Base-by-base conservation (phyloP, 1,140 invertebrate genomes). In the Tetramorium simillimum region DNA sequence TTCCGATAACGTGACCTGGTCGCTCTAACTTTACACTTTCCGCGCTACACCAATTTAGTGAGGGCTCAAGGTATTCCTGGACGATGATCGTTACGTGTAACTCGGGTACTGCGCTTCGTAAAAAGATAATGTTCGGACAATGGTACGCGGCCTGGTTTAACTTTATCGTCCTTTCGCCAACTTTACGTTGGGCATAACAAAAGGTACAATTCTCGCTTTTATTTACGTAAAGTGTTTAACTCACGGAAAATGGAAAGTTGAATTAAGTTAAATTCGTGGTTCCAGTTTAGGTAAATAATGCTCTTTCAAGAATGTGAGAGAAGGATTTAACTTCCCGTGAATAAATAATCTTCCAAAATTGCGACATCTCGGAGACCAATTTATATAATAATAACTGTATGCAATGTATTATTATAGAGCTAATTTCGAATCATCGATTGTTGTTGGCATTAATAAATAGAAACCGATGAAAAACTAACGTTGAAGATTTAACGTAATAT, bases 51-150 rank as follows among this genome's bases (percentile, higher is more conserved):
- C 37, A 10, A 56, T 24, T 75, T 58, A 60, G 4, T 7, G 40
- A 73, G n/a, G 24, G 80, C 60, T 82, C 80, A 60, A 82, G 69
- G 56, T 84, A 56, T 75, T 82, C 40, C 40, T 43, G 67, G 28
- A 69, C 33, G 62, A 43, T 37, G 18, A 43, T 73, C 80, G 69
- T 75, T 84, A 82, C 21, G 51, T 37, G 51, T 82, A 72, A 69
- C 63, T 33, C 67, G 21, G 67, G 12, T 46, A 72, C 21, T 56
- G 67, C 53, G 37, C 10, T 56, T 33, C 40, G 53, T 49, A 75
- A 75, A 60, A 69, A 75, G 80, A 75, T 49, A 84, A 84, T 37
- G 56, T 53, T 73, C 65, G 65, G 24, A 82, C 80, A 73, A 82
- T 60, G 24, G 28, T 33, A 21, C 51, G 80, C 67, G 51, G n/a